These are phyloP conservation scores for Elymnias hypermnestra DNA, from an alignment of 1,140 invertebrate species.

Conservation along the genomic window DNA sequence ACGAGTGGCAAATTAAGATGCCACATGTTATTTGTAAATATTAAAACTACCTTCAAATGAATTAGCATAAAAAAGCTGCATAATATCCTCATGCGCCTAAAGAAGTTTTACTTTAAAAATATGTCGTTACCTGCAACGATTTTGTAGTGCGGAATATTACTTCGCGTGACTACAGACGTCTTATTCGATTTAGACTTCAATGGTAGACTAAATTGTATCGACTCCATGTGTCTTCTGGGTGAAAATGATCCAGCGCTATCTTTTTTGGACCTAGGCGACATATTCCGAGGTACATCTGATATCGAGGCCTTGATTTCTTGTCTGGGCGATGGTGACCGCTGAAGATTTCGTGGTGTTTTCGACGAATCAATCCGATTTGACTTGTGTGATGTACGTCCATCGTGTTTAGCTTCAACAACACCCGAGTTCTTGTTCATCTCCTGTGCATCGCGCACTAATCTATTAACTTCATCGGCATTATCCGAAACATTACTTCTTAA, in stretches of 20 bases:
- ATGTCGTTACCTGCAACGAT: conserved; percentile 61
- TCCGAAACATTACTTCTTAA: too few species aligned
- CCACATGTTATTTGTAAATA: too few species aligned
- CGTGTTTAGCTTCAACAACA: conserved; percentile 39
- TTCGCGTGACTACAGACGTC: conserved; percentile 21
- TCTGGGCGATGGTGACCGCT: conserved; percentile 22
- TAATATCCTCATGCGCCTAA: too few species aligned
- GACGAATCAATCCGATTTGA: conserved; percentile 25
- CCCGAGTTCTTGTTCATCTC: conserved; percentile 53
- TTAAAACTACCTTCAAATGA: too few species aligned
- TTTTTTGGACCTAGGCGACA: conserved; percentile 29
- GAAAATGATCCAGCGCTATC: conserved; percentile 37
- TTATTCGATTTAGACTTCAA: conserved; percentile 44
- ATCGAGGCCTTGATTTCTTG: conserved; percentile 35
- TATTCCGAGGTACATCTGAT: conserved; percentile 26
- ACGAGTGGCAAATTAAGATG: too few species aligned
- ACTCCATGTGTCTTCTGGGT: conserved; percentile 40
- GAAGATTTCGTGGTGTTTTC: conserved; percentile 20
- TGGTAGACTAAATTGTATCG: conserved; percentile 39
- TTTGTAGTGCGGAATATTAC: conserved; percentile 51
- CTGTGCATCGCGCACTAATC: conserved; percentile 25
- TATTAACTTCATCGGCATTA: conserved; percentile 14
- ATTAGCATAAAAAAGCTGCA: too few species aligned
- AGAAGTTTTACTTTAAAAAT: too few species aligned
- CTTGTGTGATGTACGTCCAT: conserved; percentile 27